Conservation (phyloP, 92 coral and sea anemone species). For the Parazoanthus swiftii region DNA sequence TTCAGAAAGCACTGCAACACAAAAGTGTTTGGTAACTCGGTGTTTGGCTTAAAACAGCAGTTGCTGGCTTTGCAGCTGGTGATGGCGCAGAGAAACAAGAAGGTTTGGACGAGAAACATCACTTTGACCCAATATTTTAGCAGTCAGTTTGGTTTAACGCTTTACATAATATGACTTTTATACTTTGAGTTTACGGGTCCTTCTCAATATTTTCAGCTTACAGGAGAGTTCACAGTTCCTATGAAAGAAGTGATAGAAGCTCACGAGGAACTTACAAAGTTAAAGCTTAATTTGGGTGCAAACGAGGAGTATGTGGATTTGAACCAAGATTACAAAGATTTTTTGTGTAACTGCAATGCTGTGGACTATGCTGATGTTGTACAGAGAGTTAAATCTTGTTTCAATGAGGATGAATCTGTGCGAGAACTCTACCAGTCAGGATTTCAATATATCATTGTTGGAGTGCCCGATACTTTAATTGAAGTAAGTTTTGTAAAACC, state of each 20-base stretch:
- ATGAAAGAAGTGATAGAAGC: slow-evolving; percentile 55
- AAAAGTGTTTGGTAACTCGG: slow-evolving; percentile 61
- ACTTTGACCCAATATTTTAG: background rate
- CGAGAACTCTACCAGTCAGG: slow-evolving; percentile 51
- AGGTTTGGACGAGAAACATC: slow-evolving; percentile 44
- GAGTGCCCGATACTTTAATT: slow-evolving; percentile 58
- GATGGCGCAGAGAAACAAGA: slow-evolving; percentile 78
- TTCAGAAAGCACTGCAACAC: slow-evolving; percentile 64
- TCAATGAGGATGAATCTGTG: slow-evolving; percentile 50
- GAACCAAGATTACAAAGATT: slow-evolving; percentile 51
- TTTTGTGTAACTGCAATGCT: slow-evolving; percentile 74
- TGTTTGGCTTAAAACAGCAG: slow-evolving; percentile 76
- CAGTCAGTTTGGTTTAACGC: background rate
- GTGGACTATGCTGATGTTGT: slow-evolving; percentile 74
- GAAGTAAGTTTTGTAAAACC: slow-evolving; percentile 57
- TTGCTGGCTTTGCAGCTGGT: slow-evolving; percentile 71
- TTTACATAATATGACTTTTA: background rate
- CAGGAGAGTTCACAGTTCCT: slow-evolving; percentile 67
- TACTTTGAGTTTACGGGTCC: background rate
- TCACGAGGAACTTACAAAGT: slow-evolving; percentile 56
- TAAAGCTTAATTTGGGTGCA: slow-evolving; percentile 47
- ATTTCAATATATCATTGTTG: slow-evolving; percentile 57
- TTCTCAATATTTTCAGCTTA: slow-evolving; percentile 43
- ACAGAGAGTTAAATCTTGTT: slow-evolving; percentile 53
- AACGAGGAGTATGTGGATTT: slow-evolving; percentile 4